A percentile compares a stretch with the other conserved stretches of the same genome.
Evolutionary conservation across 2,113 vertebrate species (phyloP).

Genomic region (Reinhardtius hippoglossoides): DNA sequence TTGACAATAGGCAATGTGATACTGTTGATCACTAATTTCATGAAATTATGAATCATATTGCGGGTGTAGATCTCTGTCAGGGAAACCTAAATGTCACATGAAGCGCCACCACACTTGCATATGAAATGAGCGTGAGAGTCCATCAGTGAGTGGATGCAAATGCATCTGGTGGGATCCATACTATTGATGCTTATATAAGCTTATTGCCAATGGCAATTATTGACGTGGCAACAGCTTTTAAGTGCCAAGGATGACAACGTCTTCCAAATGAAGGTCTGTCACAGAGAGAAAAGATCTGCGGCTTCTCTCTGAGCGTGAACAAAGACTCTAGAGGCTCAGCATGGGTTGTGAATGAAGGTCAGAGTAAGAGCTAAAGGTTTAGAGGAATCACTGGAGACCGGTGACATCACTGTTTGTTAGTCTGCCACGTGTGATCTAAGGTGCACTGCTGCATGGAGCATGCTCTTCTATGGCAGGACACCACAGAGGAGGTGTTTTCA

Average conservation of each 20-base stretch:
- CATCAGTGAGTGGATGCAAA: neutral
- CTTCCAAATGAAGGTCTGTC: neutral
- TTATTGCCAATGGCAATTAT: conserved; percentile 15
- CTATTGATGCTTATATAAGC: conserved; percentile 5
- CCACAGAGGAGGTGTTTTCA: too few relatives aligned
- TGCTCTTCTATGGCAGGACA: too few relatives aligned
- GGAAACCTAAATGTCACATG: conserved; percentile 15
- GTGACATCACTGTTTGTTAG: too few relatives aligned
- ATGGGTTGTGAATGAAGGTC: neutral
- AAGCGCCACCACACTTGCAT: neutral
- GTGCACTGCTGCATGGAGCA: too few relatives aligned
- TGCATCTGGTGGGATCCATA: neutral
- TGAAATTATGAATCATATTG: conserved; percentile 7
- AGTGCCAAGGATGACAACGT: neutral
- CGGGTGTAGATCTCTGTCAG: neutral
- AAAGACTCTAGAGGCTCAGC: too few relatives aligned
- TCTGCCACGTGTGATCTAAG: neutral
- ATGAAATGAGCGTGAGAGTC: conserved; percentile 18
- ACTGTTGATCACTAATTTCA: neutral
- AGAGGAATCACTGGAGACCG: too few relatives aligned
- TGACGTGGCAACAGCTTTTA: conserved; percentile 15
- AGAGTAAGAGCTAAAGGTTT: neutral
- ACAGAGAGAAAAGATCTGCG: too few relatives aligned
- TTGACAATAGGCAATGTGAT: neutral
- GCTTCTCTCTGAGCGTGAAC: too few relatives aligned